Percentiles rank a stretch among this genome's conserved stretches.
Evolutionary conservation across 2,888 invertebrate genomes (phyloP).

Genomic region (Omphaloscelis lunosa): DNA sequence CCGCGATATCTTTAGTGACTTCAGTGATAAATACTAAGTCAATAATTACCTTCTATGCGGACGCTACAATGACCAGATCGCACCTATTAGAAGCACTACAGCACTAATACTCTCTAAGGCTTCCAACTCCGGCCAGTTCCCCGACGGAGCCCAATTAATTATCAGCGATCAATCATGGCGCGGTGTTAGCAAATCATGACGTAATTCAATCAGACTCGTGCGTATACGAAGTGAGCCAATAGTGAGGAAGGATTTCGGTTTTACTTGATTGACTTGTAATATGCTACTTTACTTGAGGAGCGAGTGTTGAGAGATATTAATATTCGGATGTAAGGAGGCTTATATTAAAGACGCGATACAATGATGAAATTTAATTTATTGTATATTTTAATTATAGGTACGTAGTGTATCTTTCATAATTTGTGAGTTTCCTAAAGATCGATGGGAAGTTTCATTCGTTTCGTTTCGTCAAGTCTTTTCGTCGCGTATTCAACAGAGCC

Average conservation of each 20-base stretch:
- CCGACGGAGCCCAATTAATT: constrained; percentile 50
- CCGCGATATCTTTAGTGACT: too few relatives aligned
- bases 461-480: not conserved
- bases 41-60: not conserved
- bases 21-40: not conserved
- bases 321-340: not conserved
- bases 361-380: not conserved
- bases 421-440: not conserved
- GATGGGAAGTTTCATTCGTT: too few relatives aligned
- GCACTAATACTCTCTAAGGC: constrained; percentile 30
- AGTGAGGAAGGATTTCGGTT: constrained; percentile 33
- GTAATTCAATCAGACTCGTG: constrained; percentile 60
- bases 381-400: not conserved
- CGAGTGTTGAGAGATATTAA: constrained; percentile 17
- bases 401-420: not conserved
- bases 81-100: constrained; percentile 21
- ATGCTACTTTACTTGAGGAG: constrained; percentile 1
- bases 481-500: not conserved
- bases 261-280: constrained; percentile 43
- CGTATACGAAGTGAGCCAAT: constrained; percentile 16
- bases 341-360: not conserved
- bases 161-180: constrained; percentile 56
- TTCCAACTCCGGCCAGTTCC: constrained; percentile 1
- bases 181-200: constrained; percentile 62
- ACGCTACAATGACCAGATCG: constrained; percentile 14